These are phyloP conservation scores for Albula glossodonta DNA, from an alignment of 2,113 vertebrate genomes.

Conservation along the genomic window DNA sequence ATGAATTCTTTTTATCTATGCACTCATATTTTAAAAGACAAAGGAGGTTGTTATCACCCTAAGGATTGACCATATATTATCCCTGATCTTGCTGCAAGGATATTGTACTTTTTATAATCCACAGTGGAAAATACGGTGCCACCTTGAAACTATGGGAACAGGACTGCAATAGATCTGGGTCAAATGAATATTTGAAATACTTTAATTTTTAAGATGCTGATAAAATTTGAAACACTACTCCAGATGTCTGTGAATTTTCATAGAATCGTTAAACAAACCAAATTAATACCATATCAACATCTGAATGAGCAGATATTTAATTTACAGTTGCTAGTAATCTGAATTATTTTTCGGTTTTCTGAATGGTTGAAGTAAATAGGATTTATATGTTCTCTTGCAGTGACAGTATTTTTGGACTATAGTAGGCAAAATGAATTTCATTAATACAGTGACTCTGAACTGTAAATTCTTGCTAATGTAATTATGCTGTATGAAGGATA, in stretches of 20 bases:
- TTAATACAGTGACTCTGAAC: neutral
- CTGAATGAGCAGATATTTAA: neutral
- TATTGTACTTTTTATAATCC: neutral
- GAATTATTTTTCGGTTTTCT: too few species aligned
- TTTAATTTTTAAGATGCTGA: neutral
- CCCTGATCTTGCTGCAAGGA: neutral
- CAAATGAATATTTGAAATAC: neutral
- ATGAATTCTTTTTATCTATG: neutral
- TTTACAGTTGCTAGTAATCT: too few species aligned
- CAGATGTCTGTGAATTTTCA: neutral
- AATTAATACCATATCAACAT: too few species aligned
- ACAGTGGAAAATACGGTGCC: neutral
- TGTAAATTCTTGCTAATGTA: neutral
- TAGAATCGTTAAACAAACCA: neutral
- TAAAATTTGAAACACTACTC: neutral
- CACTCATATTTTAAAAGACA: too few species aligned
- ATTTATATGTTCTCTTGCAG: too few species aligned
- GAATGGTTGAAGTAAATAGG: too few species aligned
- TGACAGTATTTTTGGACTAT: neutral
- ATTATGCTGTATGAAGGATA: neutral
- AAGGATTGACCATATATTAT: neutral
- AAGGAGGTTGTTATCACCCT: neutral
- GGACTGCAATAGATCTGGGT: neutral
- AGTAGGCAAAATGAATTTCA: neutral
- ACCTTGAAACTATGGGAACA: neutral